Conservation (phyloP, 1,140 invertebrate genomes). For the Delia radicum region DNA sequence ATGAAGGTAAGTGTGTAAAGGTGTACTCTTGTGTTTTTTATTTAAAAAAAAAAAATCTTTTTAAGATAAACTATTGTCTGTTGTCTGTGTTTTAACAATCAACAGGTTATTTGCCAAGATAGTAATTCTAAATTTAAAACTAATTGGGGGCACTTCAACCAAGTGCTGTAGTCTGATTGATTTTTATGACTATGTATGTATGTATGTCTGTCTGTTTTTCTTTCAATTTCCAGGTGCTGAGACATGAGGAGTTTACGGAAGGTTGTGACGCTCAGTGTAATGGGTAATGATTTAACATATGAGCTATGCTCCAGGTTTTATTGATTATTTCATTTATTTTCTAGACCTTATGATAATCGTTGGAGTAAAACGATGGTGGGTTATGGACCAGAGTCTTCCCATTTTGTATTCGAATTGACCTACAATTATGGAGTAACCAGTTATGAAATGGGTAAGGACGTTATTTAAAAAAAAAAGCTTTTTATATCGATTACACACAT, state of each 20-base stretch:
- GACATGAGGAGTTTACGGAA: conserved; percentile 96
- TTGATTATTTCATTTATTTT: conserved; percentile 3
- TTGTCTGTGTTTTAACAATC: neutral
- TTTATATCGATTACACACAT: neutral
- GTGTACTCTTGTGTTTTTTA: neutral
- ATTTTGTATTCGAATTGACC: conserved; percentile 96
- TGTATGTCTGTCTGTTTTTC: no score
- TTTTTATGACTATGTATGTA: neutral
- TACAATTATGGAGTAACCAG: conserved; percentile 93
- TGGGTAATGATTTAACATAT: conserved; percentile 69
- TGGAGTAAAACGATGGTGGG: conserved; percentile 99
- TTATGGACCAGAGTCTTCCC: conserved; percentile 90
- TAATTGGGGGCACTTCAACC: no score
- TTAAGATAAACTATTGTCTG: neutral
- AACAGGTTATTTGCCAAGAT: neutral
- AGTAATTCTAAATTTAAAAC: conserved; percentile 9
- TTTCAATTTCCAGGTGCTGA: conserved; percentile 79
- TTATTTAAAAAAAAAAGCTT: neutral
- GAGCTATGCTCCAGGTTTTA: no score
- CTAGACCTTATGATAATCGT: conserved; percentile 89
- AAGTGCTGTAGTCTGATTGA: neutral
- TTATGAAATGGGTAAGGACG: conserved; percentile 67
- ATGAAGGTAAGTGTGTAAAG: conserved; percentile 79
- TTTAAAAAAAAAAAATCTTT: neutral
- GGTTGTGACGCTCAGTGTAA: conserved; percentile 96